Evolutionary conservation across 2,888 invertebrate species (phyloP).

Genomic region (Yponomeuta cagnagella): DNA sequence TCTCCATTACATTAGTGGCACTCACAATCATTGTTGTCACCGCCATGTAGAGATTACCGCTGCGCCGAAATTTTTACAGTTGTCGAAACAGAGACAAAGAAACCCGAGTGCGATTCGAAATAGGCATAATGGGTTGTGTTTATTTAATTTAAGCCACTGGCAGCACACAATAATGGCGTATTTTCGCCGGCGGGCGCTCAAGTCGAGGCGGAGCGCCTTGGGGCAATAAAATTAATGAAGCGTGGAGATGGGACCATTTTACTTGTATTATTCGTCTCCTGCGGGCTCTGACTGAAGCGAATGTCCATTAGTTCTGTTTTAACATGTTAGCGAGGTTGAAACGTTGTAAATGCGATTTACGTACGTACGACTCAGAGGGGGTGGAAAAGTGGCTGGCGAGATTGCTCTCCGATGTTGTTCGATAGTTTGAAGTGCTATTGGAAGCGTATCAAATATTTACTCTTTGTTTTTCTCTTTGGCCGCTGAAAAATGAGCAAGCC

Average conservation of each 20-base stretch:
- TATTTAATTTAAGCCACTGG: slow-evolving; percentile 72
- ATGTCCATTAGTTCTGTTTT: slow-evolving; percentile 77
- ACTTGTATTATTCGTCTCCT: slow-evolving; percentile 76
- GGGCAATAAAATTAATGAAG: slow-evolving; percentile 76
- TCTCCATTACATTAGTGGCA: slow-evolving; percentile 67
- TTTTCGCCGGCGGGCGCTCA: slow-evolving; percentile 58
- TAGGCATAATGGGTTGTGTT: slow-evolving; percentile 66
- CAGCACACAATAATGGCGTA: slow-evolving; percentile 68
- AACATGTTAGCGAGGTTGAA: slow-evolving; percentile 76
- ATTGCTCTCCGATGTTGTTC: slow-evolving; percentile 49
- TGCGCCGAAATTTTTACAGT: slow-evolving; percentile 64
- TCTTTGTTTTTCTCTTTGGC: background rate
- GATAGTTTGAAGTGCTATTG: slow-evolving; percentile 50
- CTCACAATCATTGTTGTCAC: slow-evolving; percentile 46
- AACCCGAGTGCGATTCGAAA: slow-evolving; percentile 54
- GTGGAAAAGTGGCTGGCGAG: slow-evolving; percentile 67
- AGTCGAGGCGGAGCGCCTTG: slow-evolving; percentile 65
- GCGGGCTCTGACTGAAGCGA: slow-evolving; percentile 74
- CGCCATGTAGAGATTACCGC: slow-evolving; percentile 54
- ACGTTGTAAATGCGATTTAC: slow-evolving; percentile 75
- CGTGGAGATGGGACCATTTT: slow-evolving; percentile 76
- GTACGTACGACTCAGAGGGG: slow-evolving; percentile 70
- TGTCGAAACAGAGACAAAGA: slow-evolving; percentile 59
- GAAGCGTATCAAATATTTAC: slow-evolving; percentile 43
- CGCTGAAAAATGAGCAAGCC: background rate